phyloP scores from a whole-genome alignment of 2,113 vertebrate genomes.

The Morone saxatilis region DNA sequence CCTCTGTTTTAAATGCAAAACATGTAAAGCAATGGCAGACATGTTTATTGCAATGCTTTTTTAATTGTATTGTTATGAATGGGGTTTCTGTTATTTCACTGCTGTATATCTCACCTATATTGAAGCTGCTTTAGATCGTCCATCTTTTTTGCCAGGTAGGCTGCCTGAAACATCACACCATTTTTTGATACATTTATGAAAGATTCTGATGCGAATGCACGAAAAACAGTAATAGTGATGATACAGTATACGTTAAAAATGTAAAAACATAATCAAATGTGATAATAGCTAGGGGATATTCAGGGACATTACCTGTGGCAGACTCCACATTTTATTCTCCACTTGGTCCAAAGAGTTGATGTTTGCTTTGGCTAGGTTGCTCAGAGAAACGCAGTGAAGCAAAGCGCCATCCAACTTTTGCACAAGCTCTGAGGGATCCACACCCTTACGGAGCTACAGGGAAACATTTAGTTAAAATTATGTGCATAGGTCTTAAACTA shows the following conservation, averaged over 20 bases:
- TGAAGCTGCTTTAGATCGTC: slow-evolving; percentile 22
- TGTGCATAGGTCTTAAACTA: background rate
- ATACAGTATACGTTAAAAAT: background rate
- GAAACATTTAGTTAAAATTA: slow-evolving; percentile 2
- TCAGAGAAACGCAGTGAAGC: slow-evolving; percentile 66
- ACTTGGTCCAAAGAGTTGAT: slow-evolving; percentile 71
- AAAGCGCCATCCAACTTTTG: slow-evolving; percentile 53
- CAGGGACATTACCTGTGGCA: slow-evolving; percentile 72
- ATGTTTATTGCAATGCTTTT: background rate
- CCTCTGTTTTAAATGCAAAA: slow-evolving; percentile 56
- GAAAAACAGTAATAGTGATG: background rate
- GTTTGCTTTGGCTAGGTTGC: slow-evolving; percentile 58
- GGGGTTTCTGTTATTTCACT: background rate
- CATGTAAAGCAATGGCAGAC: background rate
- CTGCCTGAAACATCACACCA: slow-evolving; percentile 60
- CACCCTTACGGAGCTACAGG: slow-evolving; percentile 62
- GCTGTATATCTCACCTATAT: slow-evolving; percentile 48
- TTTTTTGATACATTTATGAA: background rate
- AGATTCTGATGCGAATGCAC: background rate
- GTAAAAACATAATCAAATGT: background rate
- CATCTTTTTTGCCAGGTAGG: slow-evolving; percentile 62
- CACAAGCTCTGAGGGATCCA: slow-evolving; percentile 63
- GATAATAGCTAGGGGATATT: background rate
- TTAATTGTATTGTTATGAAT: background rate
- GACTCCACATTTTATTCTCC: slow-evolving; percentile 62